Percentiles rank a stretch among this genome's conserved stretches.
These are phyloP conservation scores for Nasonia giraulti DNA, from an alignment of 1,140 invertebrate species.

Conservation along the genomic window DNA sequence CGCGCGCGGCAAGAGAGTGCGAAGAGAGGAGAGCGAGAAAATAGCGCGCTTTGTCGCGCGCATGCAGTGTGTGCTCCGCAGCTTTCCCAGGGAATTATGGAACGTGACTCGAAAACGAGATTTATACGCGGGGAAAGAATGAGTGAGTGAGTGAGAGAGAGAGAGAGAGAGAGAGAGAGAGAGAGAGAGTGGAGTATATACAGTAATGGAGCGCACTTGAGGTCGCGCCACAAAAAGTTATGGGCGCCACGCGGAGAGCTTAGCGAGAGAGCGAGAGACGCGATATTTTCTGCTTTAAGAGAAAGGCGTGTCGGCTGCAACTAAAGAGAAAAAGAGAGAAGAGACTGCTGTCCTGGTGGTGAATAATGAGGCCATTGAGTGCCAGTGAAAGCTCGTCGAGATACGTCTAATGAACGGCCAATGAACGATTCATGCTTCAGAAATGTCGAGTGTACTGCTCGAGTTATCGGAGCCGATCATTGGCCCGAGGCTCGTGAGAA, in stretches of 20 bases:
- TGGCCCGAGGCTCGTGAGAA: too few relatives aligned
- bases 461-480: slow-evolving; percentile 1
- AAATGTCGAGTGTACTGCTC: slow-evolving; percentile 5
- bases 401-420: slow-evolving; percentile 17
- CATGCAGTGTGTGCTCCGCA: background rate
- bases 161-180: too few relatives aligned
- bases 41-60: background rate
- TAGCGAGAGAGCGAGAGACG: background rate
- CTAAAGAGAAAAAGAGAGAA: background rate
- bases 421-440: background rate
- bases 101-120: slow-evolving; percentile 62
- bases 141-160: too few relatives aligned
- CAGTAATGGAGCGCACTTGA: slow-evolving; percentile 40
- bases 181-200: too few relatives aligned
- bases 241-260: slow-evolving; percentile 1
- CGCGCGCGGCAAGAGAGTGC: slow-evolving; percentile 13
- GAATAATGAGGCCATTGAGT: slow-evolving; percentile 36
- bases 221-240: slow-evolving; percentile 35
- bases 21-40: slow-evolving; percentile 32
- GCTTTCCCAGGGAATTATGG: slow-evolving; percentile 59
- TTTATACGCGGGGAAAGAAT: slow-evolving; percentile 54
- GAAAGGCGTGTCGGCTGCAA: slow-evolving; percentile 27
- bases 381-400: background rate
- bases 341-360: background rate
- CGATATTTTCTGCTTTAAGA: background rate